Conservation (phyloP, 1,140 invertebrate genomes). For the Philopotamus ludificatus region DNA sequence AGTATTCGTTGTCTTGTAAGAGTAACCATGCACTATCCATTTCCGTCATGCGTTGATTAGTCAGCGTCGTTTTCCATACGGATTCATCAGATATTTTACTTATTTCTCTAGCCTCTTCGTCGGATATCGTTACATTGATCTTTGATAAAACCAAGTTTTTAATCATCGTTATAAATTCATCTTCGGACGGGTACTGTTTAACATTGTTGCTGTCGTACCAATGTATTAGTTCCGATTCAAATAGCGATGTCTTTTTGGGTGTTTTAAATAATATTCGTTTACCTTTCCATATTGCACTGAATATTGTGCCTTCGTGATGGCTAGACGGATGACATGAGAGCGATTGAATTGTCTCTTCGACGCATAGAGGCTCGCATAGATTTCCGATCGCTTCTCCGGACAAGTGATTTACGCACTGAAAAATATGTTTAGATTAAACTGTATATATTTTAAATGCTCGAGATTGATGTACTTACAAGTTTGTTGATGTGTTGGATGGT, state of each 20-base stretch:
- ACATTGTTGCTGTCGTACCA: slow-evolving; percentile 57
- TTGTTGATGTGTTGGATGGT: slow-evolving; percentile 56
- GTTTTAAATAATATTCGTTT: slow-evolving; percentile 60
- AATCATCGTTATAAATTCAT: slow-evolving; percentile 56
- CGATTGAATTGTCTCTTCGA: slow-evolving; percentile 54
- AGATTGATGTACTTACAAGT: slow-evolving; percentile 53
- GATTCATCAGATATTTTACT: slow-evolving; percentile 50
- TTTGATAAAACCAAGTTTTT: slow-evolving; percentile 54
- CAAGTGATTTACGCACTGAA: slow-evolving; percentile 58
- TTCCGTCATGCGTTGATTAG: slow-evolving; percentile 45
- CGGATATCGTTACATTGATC: slow-evolving; percentile 56
- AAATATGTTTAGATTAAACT: slow-evolving; percentile 32
- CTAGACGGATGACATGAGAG: slow-evolving; percentile 60
- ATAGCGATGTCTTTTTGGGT: slow-evolving; percentile 44
- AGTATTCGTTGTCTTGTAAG: slow-evolving; percentile 66
- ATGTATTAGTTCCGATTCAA: slow-evolving; percentile 47
- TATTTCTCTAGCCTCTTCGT: slow-evolving; percentile 52
- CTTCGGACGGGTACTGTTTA: slow-evolving; percentile 56
- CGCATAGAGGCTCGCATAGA: slow-evolving; percentile 59
- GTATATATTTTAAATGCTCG: slow-evolving; percentile 1
- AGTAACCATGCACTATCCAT: slow-evolving; percentile 64
- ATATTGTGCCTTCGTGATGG: slow-evolving; percentile 59
- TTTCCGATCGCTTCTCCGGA: slow-evolving; percentile 57
- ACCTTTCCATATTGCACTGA: slow-evolving; percentile 58
- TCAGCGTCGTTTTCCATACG: not conserved